Conservation (phyloP, 2,113 vertebrate genomes). For the Silurus meridionalis region DNA sequence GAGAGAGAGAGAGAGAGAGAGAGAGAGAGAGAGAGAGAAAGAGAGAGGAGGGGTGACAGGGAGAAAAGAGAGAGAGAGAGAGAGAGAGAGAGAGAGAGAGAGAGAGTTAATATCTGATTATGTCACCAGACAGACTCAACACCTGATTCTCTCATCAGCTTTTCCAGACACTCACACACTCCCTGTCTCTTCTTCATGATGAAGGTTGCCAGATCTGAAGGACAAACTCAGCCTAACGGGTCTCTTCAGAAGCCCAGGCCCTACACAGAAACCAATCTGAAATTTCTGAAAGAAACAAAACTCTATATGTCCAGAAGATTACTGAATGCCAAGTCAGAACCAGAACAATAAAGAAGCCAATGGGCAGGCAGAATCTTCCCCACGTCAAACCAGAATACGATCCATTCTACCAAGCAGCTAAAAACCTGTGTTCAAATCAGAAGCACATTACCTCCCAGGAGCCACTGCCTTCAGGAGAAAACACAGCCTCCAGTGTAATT, state of each 20-base stretch:
- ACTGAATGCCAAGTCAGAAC: neutral
- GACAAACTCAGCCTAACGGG: neutral
- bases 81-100: slow-evolving; percentile 23
- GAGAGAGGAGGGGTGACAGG: slow-evolving; percentile 1
- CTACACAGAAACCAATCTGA: neutral
- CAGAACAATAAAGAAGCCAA: neutral
- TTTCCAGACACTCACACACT: slow-evolving; percentile 47
- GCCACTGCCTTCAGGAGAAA: too few relatives aligned
- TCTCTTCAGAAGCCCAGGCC: neutral
- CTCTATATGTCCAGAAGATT: neutral
- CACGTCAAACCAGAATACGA: neutral
- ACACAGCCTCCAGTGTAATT: too few relatives aligned
- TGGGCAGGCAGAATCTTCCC: neutral
- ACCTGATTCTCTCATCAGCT: slow-evolving; percentile 75
- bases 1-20: slow-evolving; percentile 37
- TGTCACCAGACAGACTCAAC: slow-evolving; percentile 62
- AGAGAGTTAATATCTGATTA: slow-evolving; percentile 59
- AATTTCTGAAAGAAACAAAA: neutral
- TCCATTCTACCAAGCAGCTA: neutral
- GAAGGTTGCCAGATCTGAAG: neutral
- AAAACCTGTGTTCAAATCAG: neutral
- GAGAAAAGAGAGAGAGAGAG: neutral
- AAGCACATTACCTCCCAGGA: too few relatives aligned
- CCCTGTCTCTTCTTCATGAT: slow-evolving; percentile 26
- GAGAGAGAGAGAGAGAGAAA: neutral